phyloP scores from a whole-genome alignment of 37 sponge, comb jelly and placozoan genomes.

The Oopsacas minuta region DNA sequence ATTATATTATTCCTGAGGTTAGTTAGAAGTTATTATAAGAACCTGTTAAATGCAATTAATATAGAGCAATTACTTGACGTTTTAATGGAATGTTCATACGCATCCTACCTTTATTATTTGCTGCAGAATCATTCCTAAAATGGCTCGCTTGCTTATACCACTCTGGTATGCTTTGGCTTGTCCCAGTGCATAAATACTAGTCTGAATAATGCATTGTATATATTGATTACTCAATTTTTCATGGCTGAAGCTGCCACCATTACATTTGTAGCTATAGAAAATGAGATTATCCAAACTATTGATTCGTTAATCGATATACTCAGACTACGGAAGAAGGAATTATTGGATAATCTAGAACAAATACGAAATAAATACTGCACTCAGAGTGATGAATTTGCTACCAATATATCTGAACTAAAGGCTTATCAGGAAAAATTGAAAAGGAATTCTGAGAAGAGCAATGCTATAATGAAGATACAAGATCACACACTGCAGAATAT shows the following conservation, averaged over 20 bases:
- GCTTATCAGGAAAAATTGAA: not conserved
- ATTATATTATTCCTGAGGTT: constrained; percentile 83
- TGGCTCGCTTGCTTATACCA: no score
- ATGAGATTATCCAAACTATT: not conserved
- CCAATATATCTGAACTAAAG: not conserved
- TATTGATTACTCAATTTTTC: not conserved
- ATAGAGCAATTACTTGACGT: no score
- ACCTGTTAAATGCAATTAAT: no score
- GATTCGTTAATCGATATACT: not conserved
- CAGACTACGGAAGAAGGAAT: not conserved
- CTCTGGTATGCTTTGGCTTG: no score
- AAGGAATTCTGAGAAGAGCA: constrained; percentile 1
- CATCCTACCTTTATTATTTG: no score
- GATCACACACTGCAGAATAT: not conserved
- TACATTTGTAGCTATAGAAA: not conserved
- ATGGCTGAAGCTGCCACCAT: not conserved
- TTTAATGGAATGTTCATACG: no score
- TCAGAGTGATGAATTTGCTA: not conserved
- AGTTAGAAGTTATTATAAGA: no score
- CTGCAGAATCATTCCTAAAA: no score
- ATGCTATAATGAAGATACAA: not conserved
- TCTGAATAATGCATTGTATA: not conserved
- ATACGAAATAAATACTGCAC: not conserved
- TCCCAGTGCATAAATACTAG: no score
- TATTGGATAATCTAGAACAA: not conserved